Base-by-base conservation (phyloP, 2,797 vertebrate genomes). In the Bradypus variegatus region DNA sequence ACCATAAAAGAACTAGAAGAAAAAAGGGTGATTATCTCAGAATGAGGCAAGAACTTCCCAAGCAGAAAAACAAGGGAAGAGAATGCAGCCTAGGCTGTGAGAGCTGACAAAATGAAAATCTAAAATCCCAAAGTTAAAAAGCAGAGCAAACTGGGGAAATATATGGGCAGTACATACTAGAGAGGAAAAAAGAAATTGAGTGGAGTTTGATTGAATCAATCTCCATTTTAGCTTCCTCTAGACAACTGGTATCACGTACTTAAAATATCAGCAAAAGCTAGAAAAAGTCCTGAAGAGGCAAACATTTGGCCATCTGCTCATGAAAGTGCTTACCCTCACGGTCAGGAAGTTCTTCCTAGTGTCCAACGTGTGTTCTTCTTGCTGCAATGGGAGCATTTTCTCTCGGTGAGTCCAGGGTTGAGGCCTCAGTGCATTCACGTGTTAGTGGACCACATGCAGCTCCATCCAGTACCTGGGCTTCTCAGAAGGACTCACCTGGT, bases 281-380 rank as follows among this genome's bases (percentile, higher is more conserved):
- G 38, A 48, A 13, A 53, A 92, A 33, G 53, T 58, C 38, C 75
- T 23, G 53, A 53, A 72, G 85, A 82, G n/a, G 58, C 0, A 50
- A 89, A 76, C 2, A 15, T 88, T 16, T 8, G 48, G 33, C 53
- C 50, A 27, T 38, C 65, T 69, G 81, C 45, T 80, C 2, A 13
- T 45, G 50, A 45, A 36, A 8, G 45, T 53, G 77, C 62, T 65
- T 45, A n/a, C 36, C 65, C 9, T 83, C 8, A 10, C 1, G 64
- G 31, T 1, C 1, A 6, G 89, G 76, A 88, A 93, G 89, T 90
- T 90, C 94, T 84, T 81, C 67, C 21, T 88, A 55, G 18, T 60
- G 33, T 96, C 90, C 55, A 25, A 13, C 80, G 38, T 12, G 58
- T 45, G 29, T 73, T 70, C 64, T 10, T 67, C 91, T 89, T 88